Evolutionary conservation across 2,888 invertebrate genomes (phyloP), one percentile per base, ranked within the genome.

Genomic region (Agrotis ipsilon): DNA sequence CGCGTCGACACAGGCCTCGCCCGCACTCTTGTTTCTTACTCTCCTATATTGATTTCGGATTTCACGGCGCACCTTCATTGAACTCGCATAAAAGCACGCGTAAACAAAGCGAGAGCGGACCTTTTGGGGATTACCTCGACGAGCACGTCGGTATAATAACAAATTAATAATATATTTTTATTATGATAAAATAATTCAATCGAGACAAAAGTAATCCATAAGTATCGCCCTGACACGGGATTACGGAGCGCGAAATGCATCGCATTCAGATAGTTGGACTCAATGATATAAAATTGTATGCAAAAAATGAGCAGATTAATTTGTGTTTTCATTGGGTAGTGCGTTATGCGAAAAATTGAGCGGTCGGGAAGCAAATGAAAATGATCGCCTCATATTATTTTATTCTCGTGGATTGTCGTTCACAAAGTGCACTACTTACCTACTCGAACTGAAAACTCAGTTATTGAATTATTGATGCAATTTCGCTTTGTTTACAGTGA

Each of bases 261-360:
- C 89, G 90, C 90, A 86, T 88, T 91, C 92, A 91, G 94, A 94
- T 94, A 94, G 94, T 93, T 93, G 92, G 85, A 89, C 91, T 90
- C 93, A 94, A 93, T 96, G 88, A 96, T 95, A 95, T 94, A 93
- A 96, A 96, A 94, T 95, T 94, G 93, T 91, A 93, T 92, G 92
- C 93, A 94, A 96, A 95, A 96, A 96, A 96, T 96, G 94, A 96
- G 94, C 90, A 95, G 96, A 96, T 96, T 96, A 96, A 96, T 95
- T 96, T 95, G 92, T 93, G 89, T 94, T 95, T 95, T 93, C 95
- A 95, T 95, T 92, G 94, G 93, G 89, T 88, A 91, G 94, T 94
- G 94, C 95, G 94, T 93, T 94, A 91, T 94, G 96, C 95, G 96
- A 96, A 94, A 96, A 96, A 96, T 96, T 96, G 96, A 89, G 91